These are phyloP conservation scores for Dallia pectoralis DNA, from an alignment of 2,797 vertebrate genomes.

Conservation along the genomic window DNA sequence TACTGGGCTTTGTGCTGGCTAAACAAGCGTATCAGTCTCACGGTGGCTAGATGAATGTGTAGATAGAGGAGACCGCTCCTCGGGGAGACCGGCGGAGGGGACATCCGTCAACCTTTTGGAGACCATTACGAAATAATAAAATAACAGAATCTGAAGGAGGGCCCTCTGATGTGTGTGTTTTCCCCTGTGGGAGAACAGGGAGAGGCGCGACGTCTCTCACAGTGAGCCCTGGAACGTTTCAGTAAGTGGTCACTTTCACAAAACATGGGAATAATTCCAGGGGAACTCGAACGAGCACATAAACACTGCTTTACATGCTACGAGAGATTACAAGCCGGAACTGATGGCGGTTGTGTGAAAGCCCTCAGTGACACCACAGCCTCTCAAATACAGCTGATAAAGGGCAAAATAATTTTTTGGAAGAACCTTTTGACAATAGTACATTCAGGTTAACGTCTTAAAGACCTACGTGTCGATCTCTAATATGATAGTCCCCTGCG, in stretches of 20 bases:
- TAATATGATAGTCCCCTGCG: slow-evolving; percentile 27
- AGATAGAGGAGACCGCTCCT: slow-evolving; percentile 64
- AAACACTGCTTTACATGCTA: neutral
- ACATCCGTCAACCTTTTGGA: slow-evolving; percentile 67
- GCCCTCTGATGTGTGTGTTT: slow-evolving; percentile 42
- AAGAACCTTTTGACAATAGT: neutral
- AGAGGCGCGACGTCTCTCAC: neutral
- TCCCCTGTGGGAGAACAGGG: slow-evolving; percentile 12
- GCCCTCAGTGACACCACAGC: neutral
- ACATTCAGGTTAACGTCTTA: neutral
- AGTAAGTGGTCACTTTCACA: slow-evolving; percentile 3
- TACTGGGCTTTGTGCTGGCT: slow-evolving; percentile 69
- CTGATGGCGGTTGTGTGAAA: slow-evolving; percentile 6
- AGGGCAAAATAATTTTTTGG: neutral
- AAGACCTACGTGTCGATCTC: slow-evolving; percentile 9
- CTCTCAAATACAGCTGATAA: neutral
- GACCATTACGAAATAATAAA: slow-evolving; percentile 63
- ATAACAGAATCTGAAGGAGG: slow-evolving; percentile 57
- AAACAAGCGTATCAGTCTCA: slow-evolving; percentile 73
- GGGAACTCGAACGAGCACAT: neutral
- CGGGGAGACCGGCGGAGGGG: slow-evolving; percentile 58
- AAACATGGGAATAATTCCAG: neutral
- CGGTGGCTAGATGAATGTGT: slow-evolving; percentile 70
- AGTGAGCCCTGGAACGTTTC: neutral
- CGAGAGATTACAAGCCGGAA: neutral